Evolutionary conservation across 2,113 vertebrate species (phyloP).

Genomic region (Nanorana parkeri): DNA sequence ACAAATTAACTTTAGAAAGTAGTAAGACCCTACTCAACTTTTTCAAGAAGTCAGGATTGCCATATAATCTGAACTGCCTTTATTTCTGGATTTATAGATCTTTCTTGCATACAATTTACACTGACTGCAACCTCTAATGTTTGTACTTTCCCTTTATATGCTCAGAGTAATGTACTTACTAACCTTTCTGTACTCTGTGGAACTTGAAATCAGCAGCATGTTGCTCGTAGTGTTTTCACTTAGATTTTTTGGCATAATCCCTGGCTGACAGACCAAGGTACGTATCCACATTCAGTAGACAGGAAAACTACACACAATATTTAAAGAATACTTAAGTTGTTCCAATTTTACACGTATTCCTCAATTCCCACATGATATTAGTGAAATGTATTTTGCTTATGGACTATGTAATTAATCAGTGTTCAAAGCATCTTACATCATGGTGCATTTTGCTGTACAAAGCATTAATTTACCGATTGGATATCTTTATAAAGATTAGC

Average conservation of each 20-base stretch:
- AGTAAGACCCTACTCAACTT: no score
- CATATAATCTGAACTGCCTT: no score
- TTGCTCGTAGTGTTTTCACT: no score
- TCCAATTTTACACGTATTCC: background rate
- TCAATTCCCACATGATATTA: conserved; percentile 22
- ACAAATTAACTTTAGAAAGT: no score
- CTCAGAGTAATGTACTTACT: no score
- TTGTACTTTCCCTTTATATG: no score
- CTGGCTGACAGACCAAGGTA: background rate
- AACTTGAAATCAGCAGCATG: no score
- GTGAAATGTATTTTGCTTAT: conserved; percentile 2
- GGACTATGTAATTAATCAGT: conserved; percentile 19
- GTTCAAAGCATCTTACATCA: conserved; percentile 10
- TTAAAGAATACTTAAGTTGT: background rate
- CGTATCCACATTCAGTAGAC: background rate
- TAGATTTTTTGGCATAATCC: background rate
- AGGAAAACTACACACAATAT: background rate
- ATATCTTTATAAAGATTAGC: conserved; percentile 10
- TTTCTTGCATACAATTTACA: no score
- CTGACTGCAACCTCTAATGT: no score
- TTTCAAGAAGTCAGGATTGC: no score
- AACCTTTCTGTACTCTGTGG: no score
- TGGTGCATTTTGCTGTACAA: background rate
- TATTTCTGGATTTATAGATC: no score
- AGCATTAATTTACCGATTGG: conserved; percentile 16